Conservation (phyloP, 2,113 vertebrate genomes). For the Myocastor coypus region DNA sequence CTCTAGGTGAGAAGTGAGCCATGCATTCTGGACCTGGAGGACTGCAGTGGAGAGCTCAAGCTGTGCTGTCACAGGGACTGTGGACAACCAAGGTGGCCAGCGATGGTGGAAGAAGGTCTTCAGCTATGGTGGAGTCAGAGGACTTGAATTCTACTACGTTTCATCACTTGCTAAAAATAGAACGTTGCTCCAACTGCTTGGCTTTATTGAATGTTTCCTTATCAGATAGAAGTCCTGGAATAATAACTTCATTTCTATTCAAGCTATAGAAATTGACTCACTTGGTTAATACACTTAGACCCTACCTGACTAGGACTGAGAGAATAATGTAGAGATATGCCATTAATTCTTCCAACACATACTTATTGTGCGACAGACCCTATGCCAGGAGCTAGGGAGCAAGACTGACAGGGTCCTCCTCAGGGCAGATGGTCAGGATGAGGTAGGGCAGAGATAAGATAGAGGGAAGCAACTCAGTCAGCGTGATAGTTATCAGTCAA, state of each 20-base stretch:
- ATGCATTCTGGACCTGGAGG: background rate
- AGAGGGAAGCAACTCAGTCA: background rate
- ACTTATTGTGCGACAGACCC: background rate
- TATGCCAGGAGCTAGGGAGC: background rate
- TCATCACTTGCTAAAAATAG: background rate
- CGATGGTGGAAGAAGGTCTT: background rate
- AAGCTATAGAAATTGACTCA: background rate
- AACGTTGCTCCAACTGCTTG: background rate
- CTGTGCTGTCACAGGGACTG: background rate
- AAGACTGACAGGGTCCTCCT: background rate
- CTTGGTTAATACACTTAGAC: background rate
- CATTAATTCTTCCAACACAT: background rate
- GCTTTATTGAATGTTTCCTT: background rate
- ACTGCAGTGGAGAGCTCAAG: background rate
- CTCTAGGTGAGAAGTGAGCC: background rate
- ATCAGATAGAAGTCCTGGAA: background rate
- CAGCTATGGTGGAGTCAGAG: background rate
- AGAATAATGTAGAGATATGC: background rate
- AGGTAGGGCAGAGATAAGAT: background rate
- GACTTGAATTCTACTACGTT: background rate
- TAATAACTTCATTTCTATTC: constrained; percentile 9
- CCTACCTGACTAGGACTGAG: background rate
- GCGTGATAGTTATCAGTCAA: background rate
- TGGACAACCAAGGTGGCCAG: background rate
- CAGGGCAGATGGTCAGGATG: background rate